Evolutionary conservation across 2,797 vertebrate genomes (phyloP), one percentile per base, ranked within the genome.

Genomic region (Acropternis orthonyx): DNA sequence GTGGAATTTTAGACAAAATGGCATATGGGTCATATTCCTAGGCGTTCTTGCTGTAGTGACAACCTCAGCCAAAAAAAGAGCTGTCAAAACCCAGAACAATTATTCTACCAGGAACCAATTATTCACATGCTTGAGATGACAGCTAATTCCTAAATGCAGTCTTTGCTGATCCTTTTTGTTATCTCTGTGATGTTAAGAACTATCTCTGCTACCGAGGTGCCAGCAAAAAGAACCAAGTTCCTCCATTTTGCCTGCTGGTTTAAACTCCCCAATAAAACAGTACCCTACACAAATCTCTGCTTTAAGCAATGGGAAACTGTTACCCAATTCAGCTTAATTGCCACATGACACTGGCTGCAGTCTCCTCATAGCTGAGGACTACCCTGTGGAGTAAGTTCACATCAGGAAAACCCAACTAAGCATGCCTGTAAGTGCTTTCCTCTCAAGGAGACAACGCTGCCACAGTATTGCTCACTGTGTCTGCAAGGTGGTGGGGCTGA

Each of bases 121-220:
- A 88, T 51, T 88, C 80, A 76, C n/a, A 30, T 52, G 39, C 59
- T 85, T 85, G 74, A 89, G 71, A 67, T 82, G 79, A 82, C 80
- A 93, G 56, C 41, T 90, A 67, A 73, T 81, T 95, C 84, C 59
- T 88, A 96, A 89, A 84, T 36, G 28, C 26, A 78, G 54, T 34
- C 69, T 89, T 75, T 1, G 15, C 72, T 69, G 55, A 92, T 81
- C 34, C 41, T 78, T 79, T 65, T 51, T 26, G 4, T 83, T 76
- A 88, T 34, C 48, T 82, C 80, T 73, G 16, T 69, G 52, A 79
- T 49, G 46, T 73, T 88, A 89, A 89, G 65, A 92, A 41, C 16
- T 44, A 44, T 41, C 28, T 74, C 49, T 61, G 14, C 46, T 46
- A 67, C n/a, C 51, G 63, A 81, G 39, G 19, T 49, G 17, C 65